Evolutionary conservation across 2,888 invertebrate species (phyloP).

Genomic region (Drosophila rubida): DNA sequence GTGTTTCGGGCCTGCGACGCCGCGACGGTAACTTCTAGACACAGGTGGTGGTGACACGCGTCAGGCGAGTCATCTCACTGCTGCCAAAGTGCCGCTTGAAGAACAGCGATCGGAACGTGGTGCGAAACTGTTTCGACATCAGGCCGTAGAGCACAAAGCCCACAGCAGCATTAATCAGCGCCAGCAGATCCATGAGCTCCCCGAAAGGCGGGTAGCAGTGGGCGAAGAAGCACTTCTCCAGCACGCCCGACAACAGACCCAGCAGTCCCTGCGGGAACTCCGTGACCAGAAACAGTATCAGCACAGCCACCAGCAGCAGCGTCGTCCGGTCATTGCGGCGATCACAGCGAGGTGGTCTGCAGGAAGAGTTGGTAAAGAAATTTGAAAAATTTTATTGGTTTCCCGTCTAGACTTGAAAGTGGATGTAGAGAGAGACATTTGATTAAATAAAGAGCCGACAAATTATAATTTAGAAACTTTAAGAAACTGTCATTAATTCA

Average conservation of each 20-base stretch:
- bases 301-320: constrained; percentile 93
- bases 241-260: constrained; percentile 89
- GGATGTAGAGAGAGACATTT: no score
- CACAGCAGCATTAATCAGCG: constrained; percentile 95
- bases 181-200: constrained; percentile 95
- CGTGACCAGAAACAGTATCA: constrained; percentile 93
- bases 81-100: constrained; percentile 88
- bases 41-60: constrained; percentile 84
- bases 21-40: constrained; percentile 63
- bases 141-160: constrained; percentile 97
- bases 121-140: constrained; percentile 97
- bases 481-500: no score
- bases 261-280: constrained; percentile 94
- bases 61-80: constrained; percentile 83
- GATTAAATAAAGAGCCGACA: no score
- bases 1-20: constrained; percentile 1
- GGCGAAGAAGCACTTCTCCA: constrained; percentile 90
- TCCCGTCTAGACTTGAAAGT: no score
- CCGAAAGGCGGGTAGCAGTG: constrained; percentile 93
- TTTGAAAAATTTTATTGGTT: no score
- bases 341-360: constrained; percentile 87
- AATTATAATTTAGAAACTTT: no score
- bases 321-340: constrained; percentile 94
- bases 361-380: background rate
- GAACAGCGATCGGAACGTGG: constrained; percentile 89